These are phyloP conservation scores for Dendrocincla fuliginosa DNA, from an alignment of 2,797 vertebrate genomes.

Conservation along the genomic window DNA sequence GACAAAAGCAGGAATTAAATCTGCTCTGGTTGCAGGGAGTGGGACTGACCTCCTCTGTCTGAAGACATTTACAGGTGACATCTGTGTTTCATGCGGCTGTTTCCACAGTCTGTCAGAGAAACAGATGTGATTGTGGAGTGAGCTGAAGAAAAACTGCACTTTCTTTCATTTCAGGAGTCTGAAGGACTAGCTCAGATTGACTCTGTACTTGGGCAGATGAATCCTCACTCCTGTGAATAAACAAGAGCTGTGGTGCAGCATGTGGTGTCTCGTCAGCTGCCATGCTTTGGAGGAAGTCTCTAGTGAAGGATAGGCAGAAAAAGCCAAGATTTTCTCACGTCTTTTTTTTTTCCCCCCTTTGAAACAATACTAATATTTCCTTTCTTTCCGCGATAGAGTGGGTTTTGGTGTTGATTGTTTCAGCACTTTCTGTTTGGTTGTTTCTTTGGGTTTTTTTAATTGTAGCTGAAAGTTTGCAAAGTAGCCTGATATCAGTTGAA, in stretches of 20 bases:
- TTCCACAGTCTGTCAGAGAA: background rate
- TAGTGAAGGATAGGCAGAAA: background rate
- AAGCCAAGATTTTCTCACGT: conserved; percentile 3
- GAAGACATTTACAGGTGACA: background rate
- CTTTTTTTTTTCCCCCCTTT: background rate
- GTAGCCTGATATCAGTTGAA: background rate
- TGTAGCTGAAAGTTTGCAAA: background rate
- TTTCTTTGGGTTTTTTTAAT: background rate
- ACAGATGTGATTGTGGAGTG: background rate
- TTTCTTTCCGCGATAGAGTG: background rate
- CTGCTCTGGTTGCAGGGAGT: background rate
- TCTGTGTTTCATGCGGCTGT: background rate
- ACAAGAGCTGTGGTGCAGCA: conserved; percentile 4
- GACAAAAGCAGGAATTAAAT: background rate
- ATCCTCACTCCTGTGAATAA: background rate
- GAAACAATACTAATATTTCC: background rate
- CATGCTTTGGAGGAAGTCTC: background rate
- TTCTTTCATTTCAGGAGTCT: background rate
- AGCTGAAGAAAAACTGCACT: background rate
- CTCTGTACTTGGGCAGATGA: background rate
- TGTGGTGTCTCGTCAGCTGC: background rate
- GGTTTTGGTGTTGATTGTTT: background rate
- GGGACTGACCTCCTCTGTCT: background rate
- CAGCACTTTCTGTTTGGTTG: no score
- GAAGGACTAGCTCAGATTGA: background rate